Base-by-base conservation (phyloP, 1,140 invertebrate species). In the Drosophila ironensis region DNA sequence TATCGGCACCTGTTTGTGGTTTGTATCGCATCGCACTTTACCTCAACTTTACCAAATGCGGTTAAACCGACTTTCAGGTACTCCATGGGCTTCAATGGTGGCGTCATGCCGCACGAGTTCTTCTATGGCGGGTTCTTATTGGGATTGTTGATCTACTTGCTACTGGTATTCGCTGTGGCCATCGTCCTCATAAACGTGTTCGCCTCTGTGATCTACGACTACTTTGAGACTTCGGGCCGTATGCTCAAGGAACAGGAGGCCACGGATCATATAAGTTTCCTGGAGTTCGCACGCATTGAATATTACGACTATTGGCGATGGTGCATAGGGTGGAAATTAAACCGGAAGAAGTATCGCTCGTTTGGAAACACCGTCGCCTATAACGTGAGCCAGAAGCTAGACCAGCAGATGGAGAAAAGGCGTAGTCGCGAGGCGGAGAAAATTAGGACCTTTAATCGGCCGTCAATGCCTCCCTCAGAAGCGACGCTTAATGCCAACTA, bases 131-230 rank as follows among this genome's bases (percentile, higher is more conserved):
- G 82, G 1, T 0, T 14, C 0, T 0, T 41, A 0, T 9, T 88
- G 0, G 77, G 77, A 0, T 19, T 88, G 0, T 1, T 76, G 3
- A n/a, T 74, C 0, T 87, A 86, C 60, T 2, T 64, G 0, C 7
- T 67, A 0, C 17, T 88, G 22, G 46, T 67, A 12, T 73, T 88
- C 11, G 11, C 80, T 0, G 4, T 88, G 22, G 35, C 54, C 11
- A 47, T 84, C 5, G 3, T 88, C 9, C 28, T 88, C 3, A 61
- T 84, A 2, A 88, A 88, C n/a, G 46, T 88, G 0, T 84, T 88
- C 12, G 56, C 68, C 3, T 70, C 87, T 2, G 46, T 71, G 0
- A 74, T 88, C 5, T 70, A 59, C n/a, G 35, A 64, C 11, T 60
- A 69, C 25, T 84, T 88, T 30, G 3, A 7, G 1, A 8, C 4